Evolutionary conservation across 2,888 invertebrate species (phyloP), one percentile per base, ranked within the genome.

Genomic region (Calliphora vomitoria): DNA sequence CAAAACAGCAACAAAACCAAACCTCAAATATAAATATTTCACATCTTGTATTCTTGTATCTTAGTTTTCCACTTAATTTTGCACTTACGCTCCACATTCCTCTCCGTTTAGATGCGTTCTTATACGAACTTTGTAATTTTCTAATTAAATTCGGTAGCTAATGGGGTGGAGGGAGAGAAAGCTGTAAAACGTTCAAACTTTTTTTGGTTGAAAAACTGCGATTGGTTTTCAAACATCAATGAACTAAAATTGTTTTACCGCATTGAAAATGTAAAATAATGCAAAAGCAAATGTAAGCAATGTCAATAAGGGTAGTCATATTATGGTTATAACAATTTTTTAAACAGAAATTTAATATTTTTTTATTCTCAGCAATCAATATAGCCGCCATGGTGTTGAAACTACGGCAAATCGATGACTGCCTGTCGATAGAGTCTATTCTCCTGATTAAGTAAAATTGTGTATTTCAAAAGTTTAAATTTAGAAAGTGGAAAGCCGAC

Each of bases 131-230:
- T 82, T 86, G 74, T 64, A 55, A 75, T 79, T 79, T 86, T 86
- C 82, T 75, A 86, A 86, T 86, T 86, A 79, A 82, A 86, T 71
- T 76, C 68, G 62, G 53, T 64, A 62, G 44, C 64, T 50, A 6
- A 35, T 35, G 35, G 35, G 20, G 47, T 41, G 31, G 15, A n/a
- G 6, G 20, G 8, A 58, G 50, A 53, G 44, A 62, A 76, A 71
- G 35, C 25, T 60, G 44, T 44, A 44, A 75, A 82, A 64, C 25
- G 41, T 81, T 50, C 35, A 69, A 80, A 44, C 20, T 75, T 84
- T 84, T 75, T 84, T 84, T 74, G 38, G 68, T 44, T 50, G 20
- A 18, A 60, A 75, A 78, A 62, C 64, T 68, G 35, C 66, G 60
- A 71, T 69, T 80, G 80, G 35, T 74, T 75, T 80, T 69, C 62